phyloP scores from a whole-genome alignment of 2,797 vertebrate species.

The Hephaestus fuliginosus region DNA sequence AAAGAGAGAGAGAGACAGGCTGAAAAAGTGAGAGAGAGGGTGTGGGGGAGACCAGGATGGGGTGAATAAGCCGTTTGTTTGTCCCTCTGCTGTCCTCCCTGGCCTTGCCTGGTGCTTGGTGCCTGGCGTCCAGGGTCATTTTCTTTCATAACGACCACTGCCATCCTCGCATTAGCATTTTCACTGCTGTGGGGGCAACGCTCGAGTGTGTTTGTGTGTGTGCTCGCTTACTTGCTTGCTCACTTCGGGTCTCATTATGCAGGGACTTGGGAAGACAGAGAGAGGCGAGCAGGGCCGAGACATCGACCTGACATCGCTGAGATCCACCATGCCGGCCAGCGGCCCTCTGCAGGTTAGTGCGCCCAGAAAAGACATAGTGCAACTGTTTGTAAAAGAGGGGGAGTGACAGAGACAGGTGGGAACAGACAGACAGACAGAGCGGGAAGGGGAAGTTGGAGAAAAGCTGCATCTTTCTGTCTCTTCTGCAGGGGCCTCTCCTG shows the following conservation, averaged over 20 bases:
- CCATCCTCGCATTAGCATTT: slow-evolving; percentile 72
- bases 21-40: slow-evolving; percentile 42
- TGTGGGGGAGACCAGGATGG: slow-evolving; percentile 42
- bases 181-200: slow-evolving; percentile 50
- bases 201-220: slow-evolving; percentile 29
- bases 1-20: slow-evolving; percentile 19
- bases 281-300: slow-evolving; percentile 80
- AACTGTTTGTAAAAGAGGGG: background rate
- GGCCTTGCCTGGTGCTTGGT: slow-evolving; percentile 67
- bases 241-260: slow-evolving; percentile 65
- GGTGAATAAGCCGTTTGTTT: slow-evolving; percentile 84
- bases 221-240: slow-evolving; percentile 15
- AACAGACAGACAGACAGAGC: background rate
- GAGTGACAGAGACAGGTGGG: background rate
- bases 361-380: background rate
- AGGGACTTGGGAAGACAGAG: slow-evolving; percentile 80
- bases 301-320: slow-evolving; percentile 82
- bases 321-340: slow-evolving; percentile 83
- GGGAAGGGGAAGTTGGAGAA: background rate
- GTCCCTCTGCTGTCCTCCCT: slow-evolving; percentile 67
- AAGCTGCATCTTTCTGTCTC: slow-evolving; percentile 2
- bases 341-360: slow-evolving; percentile 83
- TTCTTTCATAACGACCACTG: slow-evolving; percentile 72
- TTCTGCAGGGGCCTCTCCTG: slow-evolving; percentile 1
- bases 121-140: slow-evolving; percentile 72